These are phyloP conservation scores for Bos indicus DNA, from an alignment of 2,113 vertebrate genomes.

Conservation along the genomic window DNA sequence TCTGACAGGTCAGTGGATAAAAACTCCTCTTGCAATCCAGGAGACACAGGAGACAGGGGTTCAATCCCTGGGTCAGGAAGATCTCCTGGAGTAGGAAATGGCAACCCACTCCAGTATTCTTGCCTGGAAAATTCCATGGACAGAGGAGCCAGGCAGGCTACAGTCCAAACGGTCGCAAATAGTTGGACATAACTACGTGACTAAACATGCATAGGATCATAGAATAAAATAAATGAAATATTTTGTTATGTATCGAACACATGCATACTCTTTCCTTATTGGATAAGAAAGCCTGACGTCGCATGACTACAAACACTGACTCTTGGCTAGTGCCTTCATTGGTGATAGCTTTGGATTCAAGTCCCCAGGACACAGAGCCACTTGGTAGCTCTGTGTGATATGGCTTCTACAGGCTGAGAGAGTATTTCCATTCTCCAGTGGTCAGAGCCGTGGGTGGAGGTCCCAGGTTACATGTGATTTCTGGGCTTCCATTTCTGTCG, in stretches of 20 bases:
- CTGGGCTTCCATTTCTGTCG: neutral
- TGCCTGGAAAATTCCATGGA: neutral
- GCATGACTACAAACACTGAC: neutral
- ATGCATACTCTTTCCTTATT: neutral
- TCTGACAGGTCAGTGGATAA: neutral
- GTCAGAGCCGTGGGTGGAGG: rapidly evolving
- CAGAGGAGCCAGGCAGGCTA: neutral
- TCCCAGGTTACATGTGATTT: neutral
- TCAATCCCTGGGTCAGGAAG: neutral
- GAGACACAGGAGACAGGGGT: neutral
- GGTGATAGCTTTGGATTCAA: neutral
- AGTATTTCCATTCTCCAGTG: neutral
- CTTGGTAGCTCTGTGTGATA: neutral
- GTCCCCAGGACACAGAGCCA: neutral
- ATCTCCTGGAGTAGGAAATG: neutral
- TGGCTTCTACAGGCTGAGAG: neutral
- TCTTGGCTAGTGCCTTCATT: neutral
- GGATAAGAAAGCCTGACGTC: neutral
- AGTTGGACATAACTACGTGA: neutral
- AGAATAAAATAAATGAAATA: neutral
- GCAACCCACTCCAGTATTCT: neutral
- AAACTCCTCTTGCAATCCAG: neutral
- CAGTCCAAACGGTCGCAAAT: neutral
- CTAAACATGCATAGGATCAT: neutral
- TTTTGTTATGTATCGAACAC: neutral